Evolutionary conservation across 2,888 invertebrate genomes (phyloP).

Genomic region (Dicranocentrus wangi): DNA sequence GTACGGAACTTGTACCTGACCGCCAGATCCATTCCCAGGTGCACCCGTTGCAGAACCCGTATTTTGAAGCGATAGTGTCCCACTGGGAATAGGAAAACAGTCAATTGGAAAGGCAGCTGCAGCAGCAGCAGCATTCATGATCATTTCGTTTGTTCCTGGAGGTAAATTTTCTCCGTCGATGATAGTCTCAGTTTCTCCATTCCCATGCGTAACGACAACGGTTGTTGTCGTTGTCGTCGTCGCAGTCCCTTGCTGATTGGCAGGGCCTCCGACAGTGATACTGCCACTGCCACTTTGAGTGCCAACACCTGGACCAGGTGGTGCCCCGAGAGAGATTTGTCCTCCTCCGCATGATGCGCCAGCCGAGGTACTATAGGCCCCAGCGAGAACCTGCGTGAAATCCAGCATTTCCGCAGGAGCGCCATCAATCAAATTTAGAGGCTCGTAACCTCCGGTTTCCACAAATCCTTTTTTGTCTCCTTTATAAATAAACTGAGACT

Average conservation of each 20-base stretch:
- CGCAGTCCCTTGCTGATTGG: conserved; percentile 57
- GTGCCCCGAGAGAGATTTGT: conserved; percentile 44
- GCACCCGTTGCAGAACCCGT: conserved; percentile 30
- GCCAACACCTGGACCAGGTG: conserved; percentile 32
- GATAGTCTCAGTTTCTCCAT: conserved; percentile 73
- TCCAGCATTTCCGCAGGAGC: conserved; percentile 67
- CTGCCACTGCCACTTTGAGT: not conserved
- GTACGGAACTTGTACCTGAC: conserved; percentile 70
- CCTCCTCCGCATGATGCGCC: conserved; percentile 39
- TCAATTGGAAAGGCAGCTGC: conserved; percentile 70
- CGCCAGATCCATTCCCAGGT: not conserved
- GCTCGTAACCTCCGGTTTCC: conserved; percentile 45
- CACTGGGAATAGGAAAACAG: conserved; percentile 65
- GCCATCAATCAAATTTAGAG: conserved; percentile 54
- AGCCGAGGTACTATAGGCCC: conserved; percentile 61
- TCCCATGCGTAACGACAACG: conserved; percentile 72
- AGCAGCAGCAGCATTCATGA: conserved; percentile 71
- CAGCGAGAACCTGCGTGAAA: conserved; percentile 68
- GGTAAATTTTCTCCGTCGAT: conserved; percentile 72
- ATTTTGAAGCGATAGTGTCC: conserved; percentile 42
- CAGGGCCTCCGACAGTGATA: conserved; percentile 1
- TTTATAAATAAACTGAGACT: conserved; percentile 65
- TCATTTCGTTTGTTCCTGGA: conserved; percentile 72
- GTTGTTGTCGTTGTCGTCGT: conserved; percentile 72
- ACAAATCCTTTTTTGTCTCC: conserved; percentile 64